These are phyloP conservation scores for Numida meleagris DNA, from an alignment of 2,113 vertebrate species.

Conservation along the genomic window DNA sequence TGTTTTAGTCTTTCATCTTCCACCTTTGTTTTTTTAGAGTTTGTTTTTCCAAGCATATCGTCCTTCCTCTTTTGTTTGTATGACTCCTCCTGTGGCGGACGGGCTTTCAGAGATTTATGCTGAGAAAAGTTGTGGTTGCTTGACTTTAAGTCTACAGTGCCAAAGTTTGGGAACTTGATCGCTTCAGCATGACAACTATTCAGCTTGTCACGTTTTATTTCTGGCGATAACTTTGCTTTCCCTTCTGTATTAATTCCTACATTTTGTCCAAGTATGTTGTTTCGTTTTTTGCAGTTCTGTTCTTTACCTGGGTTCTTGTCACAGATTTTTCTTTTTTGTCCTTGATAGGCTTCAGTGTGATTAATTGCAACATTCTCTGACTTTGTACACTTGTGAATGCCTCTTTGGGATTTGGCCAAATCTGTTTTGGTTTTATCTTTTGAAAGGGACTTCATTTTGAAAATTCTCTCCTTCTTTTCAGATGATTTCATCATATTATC, in stretches of 20 bases:
- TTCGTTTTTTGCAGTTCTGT: not conserved
- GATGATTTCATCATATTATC: not conserved
- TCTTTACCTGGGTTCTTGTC: constrained; percentile 23
- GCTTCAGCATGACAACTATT: not conserved
- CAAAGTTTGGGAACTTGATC: not conserved
- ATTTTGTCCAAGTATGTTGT: not conserved
- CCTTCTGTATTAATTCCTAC: not conserved
- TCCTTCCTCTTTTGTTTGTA: constrained; percentile 64
- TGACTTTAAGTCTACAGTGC: not conserved
- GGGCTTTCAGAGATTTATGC: constrained; percentile 21
- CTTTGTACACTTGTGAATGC: not conserved
- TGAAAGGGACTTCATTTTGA: not conserved
- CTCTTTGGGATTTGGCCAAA: not conserved
- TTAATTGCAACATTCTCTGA: constrained; percentile 44
- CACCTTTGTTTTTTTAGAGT: constrained; percentile 18
- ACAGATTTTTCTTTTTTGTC: constrained; percentile 13
- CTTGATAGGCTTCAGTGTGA: not conserved
- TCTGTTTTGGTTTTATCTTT: not conserved
- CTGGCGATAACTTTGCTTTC: not conserved
- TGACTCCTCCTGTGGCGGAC: constrained; percentile 54
- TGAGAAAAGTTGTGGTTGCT: not conserved
- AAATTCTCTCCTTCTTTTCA: not conserved
- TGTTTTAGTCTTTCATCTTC: constrained; percentile 25
- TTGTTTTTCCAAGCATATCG: not conserved
- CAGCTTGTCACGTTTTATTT: not conserved